Base-by-base conservation (phyloP, 2,797 vertebrate species). In the Pangasius djambal region DNA sequence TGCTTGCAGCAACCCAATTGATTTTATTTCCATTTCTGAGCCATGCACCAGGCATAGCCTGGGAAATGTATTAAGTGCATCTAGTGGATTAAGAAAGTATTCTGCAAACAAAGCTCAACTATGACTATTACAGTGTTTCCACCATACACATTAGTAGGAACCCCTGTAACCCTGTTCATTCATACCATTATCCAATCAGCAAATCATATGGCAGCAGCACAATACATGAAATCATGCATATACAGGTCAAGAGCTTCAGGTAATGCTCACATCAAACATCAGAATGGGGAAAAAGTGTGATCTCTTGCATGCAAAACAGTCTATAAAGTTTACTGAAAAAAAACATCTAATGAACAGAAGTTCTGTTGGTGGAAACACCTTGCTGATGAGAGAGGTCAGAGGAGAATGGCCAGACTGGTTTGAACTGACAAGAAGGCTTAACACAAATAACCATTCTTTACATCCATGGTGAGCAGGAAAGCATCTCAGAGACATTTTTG, bases 21-120 rank as follows among this genome's bases (percentile, higher is more conserved):
- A 8, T 34, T 13, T 28, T 37, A 25, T 10, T 3, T 2, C 48
- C 16, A 57, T 79, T 81, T 81, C 78, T 81, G 18, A 81, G 55
- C 34, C 34, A 59, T 82, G 0, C 55, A 61, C 55, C 52, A 81
- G 16, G 31, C 55, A 4, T 22, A 34, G 79, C 6, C 20, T 40
- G 57, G 20, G 31, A 82, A 61, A 82, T 59, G 9, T 83, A 63
- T 83, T 83, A 61, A 81, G 28, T 22, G 31, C 55, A 82, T 40
- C 55, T 61, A 10, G 4, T 67, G 40, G 28, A 67, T 84, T 84
- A 65, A 50, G 16, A 52, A 34, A 12, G 28, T 67, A 67, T 67
- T 50, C 82, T 67, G 82, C 40, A 84, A 67, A 18, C 61, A 22
- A 83, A 44, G 16, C 28, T 50, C 28, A 40, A 40, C 52, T 57